A percentile compares a stretch with the other conserved stretches of the same genome.
phyloP scores from a whole-genome alignment of 2,797 vertebrate genomes.

The Pseudotriccus pelzelni region DNA sequence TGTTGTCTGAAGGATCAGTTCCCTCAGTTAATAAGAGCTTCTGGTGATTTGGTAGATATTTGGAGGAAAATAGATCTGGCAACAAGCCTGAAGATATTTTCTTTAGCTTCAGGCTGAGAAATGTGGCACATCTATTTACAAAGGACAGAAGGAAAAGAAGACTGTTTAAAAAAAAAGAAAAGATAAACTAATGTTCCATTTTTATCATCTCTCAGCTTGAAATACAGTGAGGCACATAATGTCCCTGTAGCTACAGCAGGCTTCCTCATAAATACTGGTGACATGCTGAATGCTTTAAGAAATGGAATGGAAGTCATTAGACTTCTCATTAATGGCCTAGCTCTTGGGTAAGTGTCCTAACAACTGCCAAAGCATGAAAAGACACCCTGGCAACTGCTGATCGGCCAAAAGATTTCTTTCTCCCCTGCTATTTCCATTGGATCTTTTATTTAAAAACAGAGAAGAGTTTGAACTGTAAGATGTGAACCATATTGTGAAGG shows the following conservation, averaged over 20 bases:
- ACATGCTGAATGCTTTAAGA: constrained; percentile 26
- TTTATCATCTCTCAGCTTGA: constrained; percentile 54
- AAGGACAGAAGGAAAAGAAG: background rate
- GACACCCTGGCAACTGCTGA: constrained; percentile 14
- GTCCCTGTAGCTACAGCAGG: constrained; percentile 41
- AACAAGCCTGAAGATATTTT: constrained; percentile 27
- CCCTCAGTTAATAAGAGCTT: constrained; percentile 46
- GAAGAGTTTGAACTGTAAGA: background rate
- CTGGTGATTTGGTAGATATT: constrained; percentile 47
- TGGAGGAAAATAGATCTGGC: constrained; percentile 40
- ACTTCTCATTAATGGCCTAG: constrained; percentile 36
- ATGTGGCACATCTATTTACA: constrained; percentile 23
- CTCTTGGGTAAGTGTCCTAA: constrained; percentile 23
- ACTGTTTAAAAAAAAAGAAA: background rate
- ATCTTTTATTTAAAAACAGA: background rate
- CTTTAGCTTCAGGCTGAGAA: constrained; percentile 25
- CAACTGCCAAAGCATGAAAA: background rate
- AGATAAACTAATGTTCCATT: constrained; percentile 25
- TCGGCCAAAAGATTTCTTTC: background rate
- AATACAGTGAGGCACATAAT: constrained; percentile 24
- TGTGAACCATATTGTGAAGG: background rate
- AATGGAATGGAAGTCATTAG: constrained; percentile 51
- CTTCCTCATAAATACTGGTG: constrained; percentile 52
- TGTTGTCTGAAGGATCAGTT: constrained; percentile 52
- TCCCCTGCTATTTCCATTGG: background rate